Evolutionary conservation across 2,888 invertebrate species (phyloP), one percentile per base, ranked within the genome.

Genomic region (Oithona nana): DNA sequence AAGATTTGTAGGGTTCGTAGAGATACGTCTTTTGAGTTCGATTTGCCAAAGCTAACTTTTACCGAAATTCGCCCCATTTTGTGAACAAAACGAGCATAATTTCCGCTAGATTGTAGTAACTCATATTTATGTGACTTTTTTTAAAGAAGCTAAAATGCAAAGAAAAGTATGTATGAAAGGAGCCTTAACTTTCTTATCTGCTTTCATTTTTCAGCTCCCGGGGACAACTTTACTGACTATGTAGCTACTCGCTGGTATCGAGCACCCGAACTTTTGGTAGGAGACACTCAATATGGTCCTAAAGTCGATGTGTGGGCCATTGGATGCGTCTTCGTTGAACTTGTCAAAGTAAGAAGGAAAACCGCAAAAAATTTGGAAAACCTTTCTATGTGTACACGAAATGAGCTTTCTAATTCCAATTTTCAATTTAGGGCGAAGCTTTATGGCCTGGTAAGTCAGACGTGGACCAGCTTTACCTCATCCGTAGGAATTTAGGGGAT

Each of bases 211-310:
- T 24, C 73, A 83, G 88, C 84, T 75, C 92, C 94, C 1, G 93
- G 89, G 0, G 97, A 97, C 78, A 89, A 92, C 73, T 98, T 95
- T 74, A 98, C 97, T 61, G 98, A 98, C 75, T 98, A 98, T 74
- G 98, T 98, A 67, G 97, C 97, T 54, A 98, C 98, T 48, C 79
- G 97, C 62, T 98, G 97, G 97, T 98, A 98, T 77, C 79, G 98
- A 65, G 88, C 94, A 3, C 97, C 97, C 0, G 97, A 98, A 73
- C 78, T 98, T 28, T 79, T 98, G 56, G 97, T 98, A 0, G 98
- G 97, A 0, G 97, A 98, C 74, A 93, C 93, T 16, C 73, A 75
- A 66, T 79, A 79, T 68, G 78, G 78, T 0, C 75, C 78, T 2
- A 64, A 66, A 13, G 93, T 98, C 0, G 98, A 98, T 73, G 88